Evolutionary conservation across 2,888 invertebrate genomes (phyloP).

Genomic region (Archips crataeganus): DNA sequence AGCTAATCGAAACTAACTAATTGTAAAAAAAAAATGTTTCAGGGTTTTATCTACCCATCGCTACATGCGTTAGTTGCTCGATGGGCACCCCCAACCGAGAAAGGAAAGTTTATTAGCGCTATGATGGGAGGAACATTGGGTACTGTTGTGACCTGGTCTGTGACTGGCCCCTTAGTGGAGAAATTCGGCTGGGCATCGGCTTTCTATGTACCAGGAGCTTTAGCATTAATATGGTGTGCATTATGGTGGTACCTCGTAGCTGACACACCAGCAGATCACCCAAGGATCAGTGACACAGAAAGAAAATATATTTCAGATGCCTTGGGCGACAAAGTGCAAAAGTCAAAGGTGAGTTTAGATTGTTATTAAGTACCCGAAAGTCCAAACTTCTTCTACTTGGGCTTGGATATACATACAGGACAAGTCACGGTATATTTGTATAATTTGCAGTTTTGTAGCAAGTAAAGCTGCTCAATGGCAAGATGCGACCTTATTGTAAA

Average conservation of each 20-base stretch:
- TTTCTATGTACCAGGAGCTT: constrained; percentile 87
- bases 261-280: constrained; percentile 88
- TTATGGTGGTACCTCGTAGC: constrained; percentile 88
- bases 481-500: background rate
- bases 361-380: background rate
- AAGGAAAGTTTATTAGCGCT: constrained; percentile 90
- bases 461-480: background rate
- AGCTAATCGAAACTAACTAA: too few relatives aligned
- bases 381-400: too few relatives aligned
- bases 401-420: too few relatives aligned
- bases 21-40: constrained; percentile 46
- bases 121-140: constrained; percentile 91
- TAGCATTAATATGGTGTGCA: constrained; percentile 83
- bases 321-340: constrained; percentile 84
- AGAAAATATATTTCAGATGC: constrained; percentile 87
- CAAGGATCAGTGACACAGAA: constrained; percentile 87
- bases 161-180: constrained; percentile 88
- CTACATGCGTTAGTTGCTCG: constrained; percentile 88
- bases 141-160: constrained; percentile 89
- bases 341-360: constrained; percentile 81
- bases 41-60: constrained; percentile 88
- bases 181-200: constrained; percentile 88
- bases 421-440: too few relatives aligned
- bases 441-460: background rate
- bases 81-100: constrained; percentile 91